Base-by-base conservation (phyloP, 2,888 invertebrate genomes). In the Cetonia aurata region DNA sequence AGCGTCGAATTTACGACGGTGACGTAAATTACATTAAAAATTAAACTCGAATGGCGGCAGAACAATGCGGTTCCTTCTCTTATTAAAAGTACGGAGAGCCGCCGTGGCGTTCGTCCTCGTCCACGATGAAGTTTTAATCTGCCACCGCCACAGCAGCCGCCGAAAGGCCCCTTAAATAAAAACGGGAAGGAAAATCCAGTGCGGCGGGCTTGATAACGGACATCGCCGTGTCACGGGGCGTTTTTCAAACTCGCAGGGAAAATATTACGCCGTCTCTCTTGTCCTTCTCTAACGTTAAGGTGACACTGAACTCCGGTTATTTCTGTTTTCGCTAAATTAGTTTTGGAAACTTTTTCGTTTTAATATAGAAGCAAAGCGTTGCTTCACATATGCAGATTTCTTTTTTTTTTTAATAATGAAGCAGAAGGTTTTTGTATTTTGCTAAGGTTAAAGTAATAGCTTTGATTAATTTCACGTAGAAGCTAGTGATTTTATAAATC, bases 71-170 rank as follows among this genome's bases (percentile, higher is more conserved):
- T 81, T 79, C 78, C 82, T 62, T 31, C 62, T 25, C 62, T 81
- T 82, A 82, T 82, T 82, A 82, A 83, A 82, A 82, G 81, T 82
- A 80, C 80, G 81, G 33, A 80, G 78, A 25, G 4, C 25, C 25
- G 80, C 80, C 80, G 76, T 81, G 80, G 80, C 80, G 79, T 80
- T 79, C 31, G 13, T 41, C 80, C 25, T 25, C 83, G 84, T 83
- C 48, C 83, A 84, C 83, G 83, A 84, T 83, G 83, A 85, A 84
- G 84, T 84, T 85, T 85, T 85, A 85, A 85, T 85, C 85, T 62
- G 62, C 62, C 25, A 31, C 48, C 44, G n/a, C 33, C 50, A 50
- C 50, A 9, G 15, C 10, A 9, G 46, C 15, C 48, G n/a, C 50
- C 19, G 15, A 9, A 17, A 15, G 15, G 17, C 33, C 48, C 62